phyloP scores from a whole-genome alignment of 2,888 invertebrate species.

The Erebia aethiops region DNA sequence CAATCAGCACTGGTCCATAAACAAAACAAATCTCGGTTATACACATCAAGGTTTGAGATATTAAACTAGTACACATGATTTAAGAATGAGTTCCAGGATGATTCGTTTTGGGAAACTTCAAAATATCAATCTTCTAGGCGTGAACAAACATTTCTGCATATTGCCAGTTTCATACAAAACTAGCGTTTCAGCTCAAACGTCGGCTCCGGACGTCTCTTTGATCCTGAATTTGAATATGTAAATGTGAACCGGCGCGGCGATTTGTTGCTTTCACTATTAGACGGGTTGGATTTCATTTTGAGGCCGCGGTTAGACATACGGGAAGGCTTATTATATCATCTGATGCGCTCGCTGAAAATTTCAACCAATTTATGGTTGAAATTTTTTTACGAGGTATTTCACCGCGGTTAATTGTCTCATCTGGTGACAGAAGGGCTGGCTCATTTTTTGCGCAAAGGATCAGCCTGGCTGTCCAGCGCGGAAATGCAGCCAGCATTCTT shows the following conservation, averaged over 20 bases:
- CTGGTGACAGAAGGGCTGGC: too few species aligned
- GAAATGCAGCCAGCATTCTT: too few species aligned
- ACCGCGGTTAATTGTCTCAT: too few species aligned
- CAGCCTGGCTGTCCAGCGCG: too few species aligned
- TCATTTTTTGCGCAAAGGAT: too few species aligned
- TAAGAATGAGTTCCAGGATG: background rate
- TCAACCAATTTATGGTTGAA: background rate
- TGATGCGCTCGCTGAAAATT: background rate
- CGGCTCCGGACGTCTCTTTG: background rate
- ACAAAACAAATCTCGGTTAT: too few species aligned
- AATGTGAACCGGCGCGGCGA: slow-evolving; percentile 2
- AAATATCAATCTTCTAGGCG: background rate
- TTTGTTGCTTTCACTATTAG: background rate
- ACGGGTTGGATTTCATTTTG: slow-evolving; percentile 3
- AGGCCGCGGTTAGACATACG: background rate
- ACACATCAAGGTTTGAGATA: background rate
- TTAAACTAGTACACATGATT: background rate
- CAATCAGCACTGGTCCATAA: too few species aligned
- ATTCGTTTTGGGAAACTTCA: background rate
- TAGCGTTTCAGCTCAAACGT: background rate
- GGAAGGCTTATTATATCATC: background rate
- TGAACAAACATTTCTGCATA: slow-evolving; percentile 6
- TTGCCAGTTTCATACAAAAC: slow-evolving; percentile 3
- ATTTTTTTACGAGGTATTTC: too few species aligned
- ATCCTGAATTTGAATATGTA: slow-evolving; percentile 8